Conservation (phyloP, 2,113 vertebrate genomes). For the Cynopterus brachyotis region DNA sequence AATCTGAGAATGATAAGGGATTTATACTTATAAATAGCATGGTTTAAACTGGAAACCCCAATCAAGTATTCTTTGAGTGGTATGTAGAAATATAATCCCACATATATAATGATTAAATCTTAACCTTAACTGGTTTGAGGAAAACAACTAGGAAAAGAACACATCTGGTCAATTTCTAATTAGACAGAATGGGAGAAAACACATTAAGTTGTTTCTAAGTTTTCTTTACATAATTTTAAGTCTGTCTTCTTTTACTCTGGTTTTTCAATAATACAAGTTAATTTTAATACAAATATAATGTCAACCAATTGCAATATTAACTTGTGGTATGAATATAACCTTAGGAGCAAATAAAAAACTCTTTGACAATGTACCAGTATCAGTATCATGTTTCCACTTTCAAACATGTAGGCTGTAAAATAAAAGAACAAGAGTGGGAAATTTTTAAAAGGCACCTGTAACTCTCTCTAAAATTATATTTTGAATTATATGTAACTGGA, state of each 20-base stretch:
- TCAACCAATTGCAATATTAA: slow-evolving; percentile 62
- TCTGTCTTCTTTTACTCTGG: not conserved
- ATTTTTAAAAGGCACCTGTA: not conserved
- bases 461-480: not conserved
- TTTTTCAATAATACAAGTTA: not conserved
- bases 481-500: not conserved
- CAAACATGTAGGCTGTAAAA: not conserved
- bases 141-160: slow-evolving; percentile 65
- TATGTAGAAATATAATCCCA: not conserved
- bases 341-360: slow-evolving; percentile 60
- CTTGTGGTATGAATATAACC: not conserved
- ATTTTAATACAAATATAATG: slow-evolving; percentile 57
- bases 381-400: not conserved
- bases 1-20: not conserved
- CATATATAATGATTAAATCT: slow-evolving; percentile 34
- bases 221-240: slow-evolving; percentile 65
- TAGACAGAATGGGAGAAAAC: slow-evolving; percentile 58
- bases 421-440: not conserved
- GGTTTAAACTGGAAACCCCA: slow-evolving; percentile 10
- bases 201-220: slow-evolving; percentile 42
- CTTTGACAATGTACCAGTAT: not conserved
- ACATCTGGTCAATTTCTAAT: slow-evolving; percentile 64
- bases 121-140: slow-evolving; percentile 52
- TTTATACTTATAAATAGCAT: not conserved
- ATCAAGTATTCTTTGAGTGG: not conserved